Evolutionary conservation across 2,888 invertebrate species (phyloP).

Genomic region (Leptinotarsa rubiginosa): DNA sequence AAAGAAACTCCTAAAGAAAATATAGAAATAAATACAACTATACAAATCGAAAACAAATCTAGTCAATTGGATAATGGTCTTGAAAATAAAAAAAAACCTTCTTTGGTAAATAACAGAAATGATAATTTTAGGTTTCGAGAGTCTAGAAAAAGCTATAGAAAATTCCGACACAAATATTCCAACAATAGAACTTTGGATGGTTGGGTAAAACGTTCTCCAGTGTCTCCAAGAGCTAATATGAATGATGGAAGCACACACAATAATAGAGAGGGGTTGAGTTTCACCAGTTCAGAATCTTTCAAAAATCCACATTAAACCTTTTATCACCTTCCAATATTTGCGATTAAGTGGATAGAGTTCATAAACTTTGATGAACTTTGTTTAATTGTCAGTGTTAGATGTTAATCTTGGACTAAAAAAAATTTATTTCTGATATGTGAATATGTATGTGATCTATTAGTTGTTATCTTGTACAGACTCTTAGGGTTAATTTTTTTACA

Average conservation of each 20-base stretch:
- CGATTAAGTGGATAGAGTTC: constrained; percentile 3
- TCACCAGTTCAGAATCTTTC: constrained; percentile 17
- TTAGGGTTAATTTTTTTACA: constrained; percentile 64
- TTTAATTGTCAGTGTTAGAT: constrained; percentile 22
- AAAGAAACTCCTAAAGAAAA: constrained; percentile 44
- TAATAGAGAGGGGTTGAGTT: constrained; percentile 11
- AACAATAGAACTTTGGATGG: constrained; percentile 54
- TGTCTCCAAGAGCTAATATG: constrained; percentile 24
- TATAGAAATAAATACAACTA: constrained; percentile 33
- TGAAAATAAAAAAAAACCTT: constrained; percentile 20
- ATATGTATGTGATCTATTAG: constrained; percentile 55
- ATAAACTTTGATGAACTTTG: constrained; percentile 10
- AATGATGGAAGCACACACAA: constrained; percentile 24
- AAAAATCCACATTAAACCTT: constrained; percentile 12
- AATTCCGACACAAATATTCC: constrained; percentile 29
- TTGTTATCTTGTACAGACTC: constrained; percentile 56
- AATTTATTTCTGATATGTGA: constrained; percentile 46
- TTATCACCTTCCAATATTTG: constrained; percentile 3
- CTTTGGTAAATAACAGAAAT: constrained; percentile 31
- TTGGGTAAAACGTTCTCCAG: constrained; percentile 56
- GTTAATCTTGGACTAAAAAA: constrained; percentile 34
- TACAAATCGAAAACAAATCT: constrained; percentile 21
- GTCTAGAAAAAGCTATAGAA: constrained; percentile 40
- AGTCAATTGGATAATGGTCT: constrained; percentile 40
- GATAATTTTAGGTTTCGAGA: constrained; percentile 45